Conservation (phyloP, 2,113 vertebrate genomes). For the Poeciliopsis retropinna region DNA sequence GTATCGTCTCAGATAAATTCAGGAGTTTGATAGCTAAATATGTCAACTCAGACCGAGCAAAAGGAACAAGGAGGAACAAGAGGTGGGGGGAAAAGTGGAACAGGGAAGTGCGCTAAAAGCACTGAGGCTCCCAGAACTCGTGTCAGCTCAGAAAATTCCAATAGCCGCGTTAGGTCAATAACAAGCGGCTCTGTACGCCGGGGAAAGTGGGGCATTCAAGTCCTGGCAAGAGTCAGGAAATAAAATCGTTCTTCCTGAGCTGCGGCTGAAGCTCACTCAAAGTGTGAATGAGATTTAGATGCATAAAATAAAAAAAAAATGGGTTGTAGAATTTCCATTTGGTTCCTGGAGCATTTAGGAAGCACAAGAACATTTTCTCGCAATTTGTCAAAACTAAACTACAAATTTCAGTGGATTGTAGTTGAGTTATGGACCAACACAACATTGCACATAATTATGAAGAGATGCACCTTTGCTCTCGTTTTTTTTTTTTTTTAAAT, state of each 20-base stretch:
- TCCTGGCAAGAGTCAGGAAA: constrained; percentile 29
- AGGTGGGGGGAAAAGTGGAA: background rate
- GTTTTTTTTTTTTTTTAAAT: too few relatives aligned
- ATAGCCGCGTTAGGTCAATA: constrained; percentile 7
- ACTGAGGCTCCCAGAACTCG: background rate
- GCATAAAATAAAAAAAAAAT: background rate
- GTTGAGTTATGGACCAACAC: background rate
- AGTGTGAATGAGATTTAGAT: background rate
- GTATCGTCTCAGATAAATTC: background rate
- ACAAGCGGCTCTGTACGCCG: background rate
- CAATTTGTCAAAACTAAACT: background rate
- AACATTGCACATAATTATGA: background rate
- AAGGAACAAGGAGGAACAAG: background rate
- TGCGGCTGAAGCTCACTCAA: constrained; percentile 13
- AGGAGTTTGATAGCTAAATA: background rate
- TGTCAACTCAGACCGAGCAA: background rate
- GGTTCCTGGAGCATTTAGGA: background rate
- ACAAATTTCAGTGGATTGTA: background rate
- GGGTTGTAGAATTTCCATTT: background rate
- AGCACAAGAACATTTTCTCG: background rate
- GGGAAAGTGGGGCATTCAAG: constrained; percentile 9
- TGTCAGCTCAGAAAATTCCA: background rate
- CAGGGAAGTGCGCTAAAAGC: background rate
- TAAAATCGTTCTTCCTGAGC: constrained; percentile 11
- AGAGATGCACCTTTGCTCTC: too few relatives aligned